These are phyloP conservation scores for Liposcelis brunnea DNA, from an alignment of 2,888 invertebrate species.

Conservation along the genomic window DNA sequence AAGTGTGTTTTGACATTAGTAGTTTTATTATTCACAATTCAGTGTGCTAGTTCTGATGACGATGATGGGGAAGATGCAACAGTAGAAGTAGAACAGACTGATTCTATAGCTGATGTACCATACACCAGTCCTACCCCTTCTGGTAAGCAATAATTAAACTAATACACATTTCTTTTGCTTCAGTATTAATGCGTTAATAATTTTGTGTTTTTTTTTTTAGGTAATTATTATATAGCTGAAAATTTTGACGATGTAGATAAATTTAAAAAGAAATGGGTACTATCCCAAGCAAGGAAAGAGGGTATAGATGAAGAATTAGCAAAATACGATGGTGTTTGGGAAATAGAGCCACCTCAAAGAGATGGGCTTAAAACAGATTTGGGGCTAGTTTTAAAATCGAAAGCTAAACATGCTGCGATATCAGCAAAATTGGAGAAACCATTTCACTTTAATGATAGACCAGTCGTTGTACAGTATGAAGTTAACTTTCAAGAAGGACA, in stretches of 20 bases:
- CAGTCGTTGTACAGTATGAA: constrained; percentile 82
- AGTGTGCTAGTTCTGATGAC: too few relatives aligned
- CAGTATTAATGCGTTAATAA: too few relatives aligned
- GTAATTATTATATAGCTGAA: constrained; percentile 11
- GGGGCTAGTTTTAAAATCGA: constrained; percentile 78
- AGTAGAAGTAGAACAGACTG: neutral
- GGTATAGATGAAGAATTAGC: constrained; percentile 69
- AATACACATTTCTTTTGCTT: too few relatives aligned
- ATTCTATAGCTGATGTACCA: neutral
- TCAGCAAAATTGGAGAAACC: constrained; percentile 56
- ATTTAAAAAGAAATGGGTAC: constrained; percentile 66
- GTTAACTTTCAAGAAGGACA: constrained; percentile 88
- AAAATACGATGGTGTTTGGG: constrained; percentile 75
- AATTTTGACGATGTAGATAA: constrained; percentile 62
- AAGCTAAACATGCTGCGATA: constrained; percentile 94
- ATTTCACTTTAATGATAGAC: constrained; percentile 68
- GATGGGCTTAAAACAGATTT: constrained; percentile 67
- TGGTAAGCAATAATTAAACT: neutral
- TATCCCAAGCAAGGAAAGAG: constrained; percentile 83
- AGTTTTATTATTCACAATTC: too few relatives aligned
- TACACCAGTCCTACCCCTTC: neutral
- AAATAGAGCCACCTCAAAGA: constrained; percentile 55
- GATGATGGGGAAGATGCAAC: too few relatives aligned
- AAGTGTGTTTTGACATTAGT: too few relatives aligned
- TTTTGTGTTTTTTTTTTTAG: neutral